These are phyloP conservation scores for Epinephelus moara DNA, from an alignment of 2,113 vertebrate species.

Conservation along the genomic window DNA sequence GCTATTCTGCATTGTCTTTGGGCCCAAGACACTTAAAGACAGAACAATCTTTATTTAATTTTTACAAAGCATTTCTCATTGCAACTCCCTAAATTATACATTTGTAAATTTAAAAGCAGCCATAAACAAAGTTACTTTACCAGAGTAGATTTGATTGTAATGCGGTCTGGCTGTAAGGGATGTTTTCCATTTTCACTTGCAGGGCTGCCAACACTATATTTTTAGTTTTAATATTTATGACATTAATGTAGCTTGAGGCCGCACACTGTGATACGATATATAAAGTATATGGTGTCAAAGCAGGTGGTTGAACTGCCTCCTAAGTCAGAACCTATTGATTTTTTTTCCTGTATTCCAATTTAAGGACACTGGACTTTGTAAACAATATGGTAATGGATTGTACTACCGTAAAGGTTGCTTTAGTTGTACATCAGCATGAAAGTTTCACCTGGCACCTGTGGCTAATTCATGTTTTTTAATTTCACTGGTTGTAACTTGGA, in stretches of 20 bases:
- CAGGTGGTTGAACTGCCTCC: not conserved
- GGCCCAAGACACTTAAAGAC: not conserved
- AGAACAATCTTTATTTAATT: not conserved
- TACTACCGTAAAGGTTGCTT: not conserved
- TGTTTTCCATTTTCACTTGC: not conserved
- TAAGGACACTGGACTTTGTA: not conserved
- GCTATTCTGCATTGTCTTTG: not conserved
- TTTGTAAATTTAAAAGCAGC: not conserved
- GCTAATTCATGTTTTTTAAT: not conserved
- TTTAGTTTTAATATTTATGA: not conserved
- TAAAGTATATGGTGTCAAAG: not conserved
- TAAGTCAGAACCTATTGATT: constrained; percentile 3
- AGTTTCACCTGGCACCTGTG: constrained; percentile 15
- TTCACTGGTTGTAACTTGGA: not conserved
- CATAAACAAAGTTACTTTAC: not conserved
- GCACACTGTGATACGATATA: not conserved
- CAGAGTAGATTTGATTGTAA: not conserved
- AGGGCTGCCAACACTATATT: not conserved
- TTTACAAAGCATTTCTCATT: not conserved
- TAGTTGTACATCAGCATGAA: constrained; percentile 22
- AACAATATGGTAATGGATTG: not conserved
- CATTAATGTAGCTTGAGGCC: not conserved
- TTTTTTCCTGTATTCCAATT: not conserved
- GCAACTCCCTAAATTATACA: not conserved
- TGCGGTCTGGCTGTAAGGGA: not conserved